Evolutionary conservation across 2,797 vertebrate species (phyloP), one percentile per base, ranked within the genome.

Genomic region (Oreochromis mossambicus): DNA sequence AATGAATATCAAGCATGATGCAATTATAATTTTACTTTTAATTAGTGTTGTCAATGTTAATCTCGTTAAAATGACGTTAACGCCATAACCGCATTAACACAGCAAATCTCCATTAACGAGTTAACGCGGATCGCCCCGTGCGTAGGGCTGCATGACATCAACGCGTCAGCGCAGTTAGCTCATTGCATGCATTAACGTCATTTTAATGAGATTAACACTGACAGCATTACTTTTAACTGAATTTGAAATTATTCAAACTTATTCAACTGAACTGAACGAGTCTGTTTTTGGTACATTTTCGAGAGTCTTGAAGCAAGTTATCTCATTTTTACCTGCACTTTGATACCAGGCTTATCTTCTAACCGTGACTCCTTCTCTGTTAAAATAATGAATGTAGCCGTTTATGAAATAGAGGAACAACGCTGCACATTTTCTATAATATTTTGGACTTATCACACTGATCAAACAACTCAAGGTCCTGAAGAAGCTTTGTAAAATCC

Each of bases 401-500:
- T 68, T 21, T 0, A 41, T 68, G 3, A 68, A 68, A 24, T 24
- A 41, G 14, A 68, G 7, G 12, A 68, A 41, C 36, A 68, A 68
- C 0, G 3, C 0, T 41, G 12, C 36, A 41, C 12, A 12, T 68
- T 68, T 41, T 68, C 12, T 68, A 4, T 68, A 68, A 0, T 41
- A 68, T 2, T 68, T 41, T 41, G n/a, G 36, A 24, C 36, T 41
- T 24, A 68, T 41, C 1, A 66, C 61, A 24, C 12, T 15, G 19
- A 41, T 41, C n/a, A 68, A 68, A 9, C n/a, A 68, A 68, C n/a
- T 66, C 19, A 21, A 66, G 61, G 1, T 24, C 5, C 34, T 14
- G n/a, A 68, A 68, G n/a, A 41, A 41, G 36, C 36, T 68, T 68
- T 43, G 38, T 15, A 68, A 41, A 43, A 15, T 68, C 5, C 5